Base-by-base conservation (phyloP, 2,888 invertebrate genomes). In the Arctia plantaginis region DNA sequence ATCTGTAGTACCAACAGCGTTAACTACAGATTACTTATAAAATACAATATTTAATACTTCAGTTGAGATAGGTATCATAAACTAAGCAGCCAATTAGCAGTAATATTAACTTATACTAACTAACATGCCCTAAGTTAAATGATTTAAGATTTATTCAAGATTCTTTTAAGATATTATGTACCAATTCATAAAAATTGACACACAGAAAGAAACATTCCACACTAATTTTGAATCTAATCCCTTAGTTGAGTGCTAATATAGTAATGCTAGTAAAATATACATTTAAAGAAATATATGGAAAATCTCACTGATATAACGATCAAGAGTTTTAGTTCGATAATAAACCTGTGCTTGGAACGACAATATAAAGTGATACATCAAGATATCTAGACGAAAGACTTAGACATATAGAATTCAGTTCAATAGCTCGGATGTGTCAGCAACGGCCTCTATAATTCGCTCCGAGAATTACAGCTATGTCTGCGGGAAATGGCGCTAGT, bases 361-460 rank as follows among this genome's bases (percentile, higher is more conserved):
- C 30, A 62, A 27, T 30, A 62, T 20, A 62, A 30, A 30, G 30
- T 62, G 27, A 62, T 15, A 62, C 59, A 62, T 62, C 27, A 15
- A 73, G 44, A 66, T 66, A 41, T 66, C 66, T 33, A 74, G 76
- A n/a, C 47, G 15, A 44, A 41, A 62, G 70, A 68, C 73, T n/a
- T 68, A 72, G 75, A 74, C 77, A 64, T 51, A 70, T 59, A 65
- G 65, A 71, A 78, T 77, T 70, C 59, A 74, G 81, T 80, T 70
- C 75, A 82, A 73, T 71, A 65, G 80, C 82, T 76, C 82, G 80
- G 84, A 85, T 81, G 82, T 80, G 74, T 75, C 79, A 76, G 66
- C 66, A 72, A 30, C 79, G 72, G 73, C 76, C 80, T 69, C 73
- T 73, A 64, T 72, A 62, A 27, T 27, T 33, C 27, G 72, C 70